Percentiles rank a stretch among this genome's conserved stretches.
These are phyloP conservation scores for Scyliorhinus canicula DNA, from an alignment of 2,797 vertebrate species.

Conservation along the genomic window DNA sequence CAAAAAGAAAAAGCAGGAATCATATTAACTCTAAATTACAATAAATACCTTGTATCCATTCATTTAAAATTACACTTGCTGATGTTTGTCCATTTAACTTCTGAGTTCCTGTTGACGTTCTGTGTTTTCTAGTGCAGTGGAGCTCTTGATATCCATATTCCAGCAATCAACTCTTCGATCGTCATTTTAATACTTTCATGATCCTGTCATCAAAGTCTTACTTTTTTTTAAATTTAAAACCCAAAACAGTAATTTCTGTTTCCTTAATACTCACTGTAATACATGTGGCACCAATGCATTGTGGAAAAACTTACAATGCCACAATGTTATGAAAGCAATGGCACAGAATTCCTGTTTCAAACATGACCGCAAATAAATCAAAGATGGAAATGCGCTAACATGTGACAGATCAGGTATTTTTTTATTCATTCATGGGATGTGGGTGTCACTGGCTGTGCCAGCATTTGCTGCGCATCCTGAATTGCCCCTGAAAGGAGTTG, in stretches of 20 bases:
- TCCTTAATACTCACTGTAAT: neutral
- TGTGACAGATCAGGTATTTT: neutral
- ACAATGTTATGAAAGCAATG: neutral
- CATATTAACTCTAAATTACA: neutral
- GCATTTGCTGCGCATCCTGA: too few species aligned
- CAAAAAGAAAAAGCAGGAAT: constrained; percentile 38
- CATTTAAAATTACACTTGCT: neutral
- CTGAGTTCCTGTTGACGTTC: neutral
- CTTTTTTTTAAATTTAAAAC: neutral
- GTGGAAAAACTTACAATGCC: neutral
- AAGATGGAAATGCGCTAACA: neutral
- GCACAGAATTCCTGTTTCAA: neutral
- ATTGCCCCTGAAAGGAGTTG: too few species aligned
- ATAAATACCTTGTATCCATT: neutral
- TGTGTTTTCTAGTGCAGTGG: neutral
- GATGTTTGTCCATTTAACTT: neutral
- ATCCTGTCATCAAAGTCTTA: neutral
- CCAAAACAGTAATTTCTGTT: neutral
- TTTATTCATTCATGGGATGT: too few species aligned
- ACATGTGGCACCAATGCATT: neutral
- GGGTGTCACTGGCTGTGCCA: too few species aligned
- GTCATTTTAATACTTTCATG: neutral
- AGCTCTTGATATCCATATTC: neutral
- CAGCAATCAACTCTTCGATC: neutral
- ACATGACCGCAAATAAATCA: neutral